These are phyloP conservation scores for Cantharis rustica DNA, from an alignment of 2,888 invertebrate genomes.

Conservation along the genomic window DNA sequence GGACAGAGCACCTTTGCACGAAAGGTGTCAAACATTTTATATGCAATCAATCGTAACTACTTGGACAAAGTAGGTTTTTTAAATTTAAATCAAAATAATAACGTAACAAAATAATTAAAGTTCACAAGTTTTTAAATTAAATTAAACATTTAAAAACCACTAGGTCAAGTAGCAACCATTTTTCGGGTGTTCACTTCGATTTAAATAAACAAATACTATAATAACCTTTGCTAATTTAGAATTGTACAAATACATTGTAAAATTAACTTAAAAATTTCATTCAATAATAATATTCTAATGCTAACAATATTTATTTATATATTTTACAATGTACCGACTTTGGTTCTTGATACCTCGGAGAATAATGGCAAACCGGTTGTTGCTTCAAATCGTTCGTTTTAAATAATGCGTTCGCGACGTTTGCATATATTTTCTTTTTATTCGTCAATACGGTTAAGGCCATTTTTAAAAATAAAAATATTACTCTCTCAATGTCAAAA, in stretches of 20 bases:
- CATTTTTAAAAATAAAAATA: constrained; percentile 13
- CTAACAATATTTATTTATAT: constrained; percentile 22
- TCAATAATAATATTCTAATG: constrained; percentile 26
- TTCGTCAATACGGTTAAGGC: neutral
- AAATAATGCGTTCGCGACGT: neutral
- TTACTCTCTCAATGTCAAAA: neutral
- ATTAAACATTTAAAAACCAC: constrained; percentile 1
- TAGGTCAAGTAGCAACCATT: constrained; percentile 16
- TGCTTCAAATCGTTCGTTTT: constrained; percentile 7
- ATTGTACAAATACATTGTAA: constrained; percentile 40
- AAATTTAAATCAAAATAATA: neutral
- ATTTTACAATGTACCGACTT: constrained; percentile 33
- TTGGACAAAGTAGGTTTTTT: neutral
- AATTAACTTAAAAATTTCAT: constrained; percentile 25
- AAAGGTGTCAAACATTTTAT: constrained; percentile 13
- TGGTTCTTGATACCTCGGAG: constrained; percentile 18
- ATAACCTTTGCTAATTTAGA: constrained; percentile 40
- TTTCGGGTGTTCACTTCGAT: constrained; percentile 37
- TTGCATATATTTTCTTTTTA: neutral
- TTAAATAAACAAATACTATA: constrained; percentile 44
- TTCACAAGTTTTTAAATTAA: neutral
- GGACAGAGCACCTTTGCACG: constrained; percentile 30
- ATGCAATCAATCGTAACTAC: constrained; percentile 6
- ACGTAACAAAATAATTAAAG: neutral
- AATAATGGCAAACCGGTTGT: constrained; percentile 7